Percentiles rank a stretch among this genome's conserved stretches.
Conservation (phyloP, 2,888 invertebrate genomes). For the Himalopsyche tibetana region DNA sequence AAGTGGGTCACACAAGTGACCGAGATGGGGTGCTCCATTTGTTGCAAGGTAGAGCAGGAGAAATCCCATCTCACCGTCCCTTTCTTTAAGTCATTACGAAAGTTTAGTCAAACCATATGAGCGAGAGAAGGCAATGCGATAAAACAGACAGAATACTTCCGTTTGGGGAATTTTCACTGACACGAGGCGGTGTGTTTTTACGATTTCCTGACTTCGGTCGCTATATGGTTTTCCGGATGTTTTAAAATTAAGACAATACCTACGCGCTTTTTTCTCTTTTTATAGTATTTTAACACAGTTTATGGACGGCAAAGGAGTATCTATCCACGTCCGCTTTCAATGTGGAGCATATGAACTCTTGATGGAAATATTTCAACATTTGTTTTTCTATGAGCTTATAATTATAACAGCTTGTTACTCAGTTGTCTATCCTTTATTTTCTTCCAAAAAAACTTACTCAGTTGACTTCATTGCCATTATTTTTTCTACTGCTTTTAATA, state of each 20-base stretch:
- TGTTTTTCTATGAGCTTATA: no score
- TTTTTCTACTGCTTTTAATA: no score
- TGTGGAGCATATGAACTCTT: no score
- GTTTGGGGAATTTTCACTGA: conserved; percentile 5
- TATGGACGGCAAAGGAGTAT: no score
- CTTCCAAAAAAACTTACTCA: no score
- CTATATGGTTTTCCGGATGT: neutral
- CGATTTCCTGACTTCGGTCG: neutral
- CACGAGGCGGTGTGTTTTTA: conserved; percentile 7
- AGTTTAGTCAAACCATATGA: conserved; percentile 9
- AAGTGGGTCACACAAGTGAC: conserved; percentile 31
- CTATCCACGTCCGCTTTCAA: no score
- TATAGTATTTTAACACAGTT: no score
- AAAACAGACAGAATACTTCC: neutral
- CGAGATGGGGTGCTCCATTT: conserved; percentile 24
- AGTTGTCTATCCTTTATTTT: no score
- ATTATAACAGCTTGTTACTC: no score
- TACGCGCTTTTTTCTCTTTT: no score
- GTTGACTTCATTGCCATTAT: no score
- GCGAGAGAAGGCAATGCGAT: conserved; percentile 14
- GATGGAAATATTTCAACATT: no score
- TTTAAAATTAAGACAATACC: neutral
- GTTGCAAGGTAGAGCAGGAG: neutral
- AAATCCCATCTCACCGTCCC: neutral
- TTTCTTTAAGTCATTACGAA: conserved; percentile 4